phyloP scores from a whole-genome alignment of 2,888 invertebrate genomes.

The Temnothorax unifasciatus region DNA sequence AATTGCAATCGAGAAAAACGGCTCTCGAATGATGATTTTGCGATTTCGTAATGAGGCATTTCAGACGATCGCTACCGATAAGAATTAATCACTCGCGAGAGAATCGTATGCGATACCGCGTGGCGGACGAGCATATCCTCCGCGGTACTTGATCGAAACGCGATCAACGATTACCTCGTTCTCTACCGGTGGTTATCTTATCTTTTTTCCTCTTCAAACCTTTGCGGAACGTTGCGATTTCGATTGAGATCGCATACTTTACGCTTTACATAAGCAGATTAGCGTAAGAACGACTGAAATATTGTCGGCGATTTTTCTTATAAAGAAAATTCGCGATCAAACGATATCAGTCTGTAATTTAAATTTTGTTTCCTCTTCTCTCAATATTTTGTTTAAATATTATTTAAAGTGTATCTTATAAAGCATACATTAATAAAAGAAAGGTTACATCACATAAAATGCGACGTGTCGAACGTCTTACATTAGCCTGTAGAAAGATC shows the following conservation, averaged over 20 bases:
- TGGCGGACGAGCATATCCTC: neutral
- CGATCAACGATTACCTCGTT: slow-evolving; percentile 22
- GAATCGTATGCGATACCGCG: neutral
- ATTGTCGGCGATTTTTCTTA: neutral
- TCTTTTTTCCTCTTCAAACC: neutral
- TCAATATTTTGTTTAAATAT: neutral
- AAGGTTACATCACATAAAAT: neutral
- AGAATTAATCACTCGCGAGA: slow-evolving; percentile 26
- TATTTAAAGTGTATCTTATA: neutral
- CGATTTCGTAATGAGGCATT: slow-evolving; percentile 7
- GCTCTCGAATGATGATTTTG: neutral
- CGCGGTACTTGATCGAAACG: neutral
- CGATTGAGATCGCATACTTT: neutral
- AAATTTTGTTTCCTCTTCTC: neutral
- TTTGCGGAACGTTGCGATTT: neutral
- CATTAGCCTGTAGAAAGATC: slow-evolving; percentile 1
- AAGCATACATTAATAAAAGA: slow-evolving; percentile 9
- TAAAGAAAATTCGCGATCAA: neutral
- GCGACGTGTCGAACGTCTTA: neutral
- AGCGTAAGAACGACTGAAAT: neutral
- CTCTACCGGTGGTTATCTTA: slow-evolving; percentile 7
- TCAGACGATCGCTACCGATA: slow-evolving; percentile 5
- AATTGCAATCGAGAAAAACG: neutral
- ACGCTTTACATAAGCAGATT: neutral
- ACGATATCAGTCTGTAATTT: neutral